Evolutionary conservation across 2,797 vertebrate species (phyloP).

Genomic region (Labroides dimidiatus): DNA sequence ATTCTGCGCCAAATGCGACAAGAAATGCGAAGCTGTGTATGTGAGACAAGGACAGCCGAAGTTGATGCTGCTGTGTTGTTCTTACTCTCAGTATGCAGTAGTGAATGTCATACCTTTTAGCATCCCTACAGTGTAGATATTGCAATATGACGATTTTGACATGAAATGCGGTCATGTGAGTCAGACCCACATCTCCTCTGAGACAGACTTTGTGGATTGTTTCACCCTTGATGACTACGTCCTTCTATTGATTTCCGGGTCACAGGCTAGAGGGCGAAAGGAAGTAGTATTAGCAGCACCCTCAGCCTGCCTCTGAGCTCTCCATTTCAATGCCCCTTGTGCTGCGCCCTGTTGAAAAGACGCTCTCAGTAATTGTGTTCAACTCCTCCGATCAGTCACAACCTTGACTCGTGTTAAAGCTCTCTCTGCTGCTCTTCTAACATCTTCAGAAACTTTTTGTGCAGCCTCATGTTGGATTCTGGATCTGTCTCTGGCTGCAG

Average conservation of each 20-base stretch:
- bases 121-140: too few relatives aligned
- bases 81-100: too few relatives aligned
- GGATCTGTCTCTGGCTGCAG: constrained; percentile 25
- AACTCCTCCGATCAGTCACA: background rate
- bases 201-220: background rate
- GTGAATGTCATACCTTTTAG: too few relatives aligned
- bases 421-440: background rate
- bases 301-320: background rate
- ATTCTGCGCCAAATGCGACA: too few relatives aligned
- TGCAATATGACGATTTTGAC: too few relatives aligned
- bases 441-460: background rate
- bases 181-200: background rate
- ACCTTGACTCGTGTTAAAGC: background rate
- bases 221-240: background rate
- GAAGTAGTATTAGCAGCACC: background rate
- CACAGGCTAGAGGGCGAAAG: background rate
- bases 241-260: background rate
- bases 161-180: too few relatives aligned
- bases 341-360: background rate
- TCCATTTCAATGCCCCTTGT: background rate
- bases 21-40: too few relatives aligned
- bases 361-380: background rate
- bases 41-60: too few relatives aligned
- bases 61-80: too few relatives aligned
- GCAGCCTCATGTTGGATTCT: constrained; percentile 21